phyloP scores from a whole-genome alignment of 2,888 invertebrate genomes.

The Cryptophagus acutangulus region DNA sequence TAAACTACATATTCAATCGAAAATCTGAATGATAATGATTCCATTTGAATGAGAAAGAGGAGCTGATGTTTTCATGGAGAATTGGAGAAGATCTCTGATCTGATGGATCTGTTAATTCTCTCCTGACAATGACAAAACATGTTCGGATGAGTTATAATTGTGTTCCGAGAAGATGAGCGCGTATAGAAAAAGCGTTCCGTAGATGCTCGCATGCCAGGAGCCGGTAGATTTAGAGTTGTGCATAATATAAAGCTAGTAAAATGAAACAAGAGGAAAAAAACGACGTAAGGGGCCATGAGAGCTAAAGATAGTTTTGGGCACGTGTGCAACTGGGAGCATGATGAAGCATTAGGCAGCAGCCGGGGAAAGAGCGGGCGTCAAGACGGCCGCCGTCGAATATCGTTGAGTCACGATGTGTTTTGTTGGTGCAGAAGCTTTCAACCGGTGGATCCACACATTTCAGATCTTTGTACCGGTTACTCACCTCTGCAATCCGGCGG shows the following conservation, averaged over 20 bases:
- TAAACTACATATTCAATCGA: constrained; percentile 29
- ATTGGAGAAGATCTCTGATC: too few relatives aligned
- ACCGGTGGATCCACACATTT: constrained; percentile 6
- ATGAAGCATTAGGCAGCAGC: too few relatives aligned
- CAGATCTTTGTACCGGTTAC: constrained; percentile 34
- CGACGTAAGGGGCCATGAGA: constrained; percentile 45
- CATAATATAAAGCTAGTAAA: constrained; percentile 8
- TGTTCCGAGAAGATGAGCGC: too few relatives aligned
- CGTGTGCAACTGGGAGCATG: constrained; percentile 38
- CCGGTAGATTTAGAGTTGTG: constrained; percentile 3
- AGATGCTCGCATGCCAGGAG: not conserved
- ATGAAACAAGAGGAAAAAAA: constrained; percentile 26
- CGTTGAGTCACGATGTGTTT: constrained; percentile 23
- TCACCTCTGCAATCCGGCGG: constrained; percentile 40
- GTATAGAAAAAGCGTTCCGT: too few relatives aligned
- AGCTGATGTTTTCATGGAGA: too few relatives aligned
- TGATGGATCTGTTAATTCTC: too few relatives aligned
- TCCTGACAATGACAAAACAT: too few relatives aligned
- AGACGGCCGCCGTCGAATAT: constrained; percentile 26
- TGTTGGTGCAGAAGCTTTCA: constrained; percentile 6
- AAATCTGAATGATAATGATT: too few relatives aligned
- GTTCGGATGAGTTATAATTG: too few relatives aligned
- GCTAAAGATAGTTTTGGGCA: constrained; percentile 49
- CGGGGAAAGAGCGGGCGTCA: constrained; percentile 29
- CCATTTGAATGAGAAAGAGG: too few relatives aligned